A percentile compares a stretch with the other conserved stretches of the same genome.
Evolutionary conservation across 2,113 vertebrate species (phyloP).

Genomic region (Desmodus rotundus): DNA sequence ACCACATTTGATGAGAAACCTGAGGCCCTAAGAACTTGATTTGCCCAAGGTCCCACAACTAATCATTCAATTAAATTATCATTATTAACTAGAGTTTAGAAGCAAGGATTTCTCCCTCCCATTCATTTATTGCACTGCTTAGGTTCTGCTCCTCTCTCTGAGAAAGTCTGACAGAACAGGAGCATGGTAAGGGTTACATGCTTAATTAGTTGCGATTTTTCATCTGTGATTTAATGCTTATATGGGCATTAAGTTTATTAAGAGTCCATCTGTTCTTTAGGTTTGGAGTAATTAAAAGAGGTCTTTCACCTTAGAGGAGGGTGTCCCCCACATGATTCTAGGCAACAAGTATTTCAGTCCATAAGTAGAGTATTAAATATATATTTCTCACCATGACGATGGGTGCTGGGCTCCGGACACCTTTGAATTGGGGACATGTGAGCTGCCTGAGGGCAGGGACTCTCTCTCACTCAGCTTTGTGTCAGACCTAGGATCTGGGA

Average conservation of each 20-base stretch:
- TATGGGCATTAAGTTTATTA: background rate
- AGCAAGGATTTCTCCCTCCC: background rate
- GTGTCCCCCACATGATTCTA: too few relatives aligned
- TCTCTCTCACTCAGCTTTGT: background rate
- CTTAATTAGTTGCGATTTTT: background rate
- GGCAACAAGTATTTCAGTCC: background rate
- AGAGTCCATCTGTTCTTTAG: background rate
- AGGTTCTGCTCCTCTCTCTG: background rate
- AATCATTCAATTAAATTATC: background rate
- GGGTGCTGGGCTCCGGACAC: background rate
- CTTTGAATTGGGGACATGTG: background rate
- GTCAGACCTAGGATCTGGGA: background rate
- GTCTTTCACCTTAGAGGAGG: background rate
- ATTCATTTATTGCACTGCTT: background rate
- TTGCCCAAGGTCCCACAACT: background rate
- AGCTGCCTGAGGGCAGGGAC: background rate
- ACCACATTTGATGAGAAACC: background rate
- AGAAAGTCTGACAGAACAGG: background rate
- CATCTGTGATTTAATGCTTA: background rate
- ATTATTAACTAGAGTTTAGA: conserved; percentile 14
- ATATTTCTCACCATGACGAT: background rate
- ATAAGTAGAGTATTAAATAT: background rate
- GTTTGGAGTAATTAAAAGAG: background rate
- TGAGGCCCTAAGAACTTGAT: background rate
- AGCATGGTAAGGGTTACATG: background rate